Evolutionary conservation across 2,113 vertebrate genomes (phyloP).

Genomic region (Zapornia atra): DNA sequence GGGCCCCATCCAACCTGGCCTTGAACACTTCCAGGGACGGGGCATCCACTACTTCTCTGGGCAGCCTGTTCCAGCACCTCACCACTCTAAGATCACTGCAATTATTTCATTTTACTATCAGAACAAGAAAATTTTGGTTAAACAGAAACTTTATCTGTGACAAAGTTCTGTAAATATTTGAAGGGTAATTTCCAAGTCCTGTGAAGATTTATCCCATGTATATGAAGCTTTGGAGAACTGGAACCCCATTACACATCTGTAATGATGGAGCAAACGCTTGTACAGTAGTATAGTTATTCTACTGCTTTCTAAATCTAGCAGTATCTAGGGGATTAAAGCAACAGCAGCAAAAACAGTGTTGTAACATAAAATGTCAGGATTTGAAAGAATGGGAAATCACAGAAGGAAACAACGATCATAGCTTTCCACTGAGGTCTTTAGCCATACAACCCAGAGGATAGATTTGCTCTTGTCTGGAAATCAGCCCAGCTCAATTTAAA

Average conservation of each 20-base stretch:
- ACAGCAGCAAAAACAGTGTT: background rate
- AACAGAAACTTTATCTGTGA: background rate
- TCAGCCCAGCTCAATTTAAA: constrained; percentile 59
- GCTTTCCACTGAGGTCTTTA: constrained; percentile 26
- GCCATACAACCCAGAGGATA: constrained; percentile 19
- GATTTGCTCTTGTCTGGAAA: constrained; percentile 64
- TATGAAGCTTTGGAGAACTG: background rate
- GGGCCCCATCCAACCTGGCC: no score
- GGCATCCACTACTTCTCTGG: no score
- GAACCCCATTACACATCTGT: background rate
- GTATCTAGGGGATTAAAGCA: background rate
- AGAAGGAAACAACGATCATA: background rate
- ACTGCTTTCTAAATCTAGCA: background rate
- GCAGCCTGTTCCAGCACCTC: no score
- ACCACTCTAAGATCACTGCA: no score
- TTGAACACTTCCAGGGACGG: no score
- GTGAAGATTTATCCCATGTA: background rate
- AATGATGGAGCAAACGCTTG: background rate
- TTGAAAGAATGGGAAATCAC: constrained; percentile 27
- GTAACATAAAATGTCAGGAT: background rate
- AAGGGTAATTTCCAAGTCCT: background rate
- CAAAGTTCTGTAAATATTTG: background rate
- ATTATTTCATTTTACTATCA: background rate
- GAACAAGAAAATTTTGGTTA: background rate
- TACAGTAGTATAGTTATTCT: background rate